Conservation (phyloP, 2,797 vertebrate genomes). For the Poeciliopsis turneri region DNA sequence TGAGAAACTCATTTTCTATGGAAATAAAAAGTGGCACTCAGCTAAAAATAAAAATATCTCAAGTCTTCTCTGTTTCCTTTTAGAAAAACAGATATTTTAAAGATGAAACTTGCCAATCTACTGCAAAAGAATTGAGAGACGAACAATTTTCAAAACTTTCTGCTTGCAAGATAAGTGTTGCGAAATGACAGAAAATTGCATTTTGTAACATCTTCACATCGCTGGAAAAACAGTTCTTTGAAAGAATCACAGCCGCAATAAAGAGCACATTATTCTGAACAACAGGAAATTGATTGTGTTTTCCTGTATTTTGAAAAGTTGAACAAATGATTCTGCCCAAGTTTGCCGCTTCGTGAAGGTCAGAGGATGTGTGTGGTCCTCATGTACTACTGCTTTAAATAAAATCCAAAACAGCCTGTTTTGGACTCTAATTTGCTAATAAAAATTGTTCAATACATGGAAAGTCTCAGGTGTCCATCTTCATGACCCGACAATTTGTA, state of each 20-base stretch:
- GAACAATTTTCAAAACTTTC: neutral
- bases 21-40: neutral
- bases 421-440: neutral
- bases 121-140: neutral
- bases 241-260: neutral
- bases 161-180: neutral
- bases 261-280: neutral
- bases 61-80: neutral
- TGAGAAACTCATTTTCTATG: neutral
- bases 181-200: neutral
- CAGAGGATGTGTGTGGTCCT: neutral
- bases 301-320: neutral
- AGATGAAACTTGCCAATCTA: neutral
- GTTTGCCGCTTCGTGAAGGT: neutral
- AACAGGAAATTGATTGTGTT: neutral
- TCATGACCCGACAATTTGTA: neutral
- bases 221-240: neutral
- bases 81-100: neutral
- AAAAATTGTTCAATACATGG: neutral
- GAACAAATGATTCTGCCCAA: neutral
- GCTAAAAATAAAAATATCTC: neutral
- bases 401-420: neutral
- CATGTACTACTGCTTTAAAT: neutral
- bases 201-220: neutral
- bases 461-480: neutral